phyloP scores from a whole-genome alignment of 2,113 vertebrate species.

The Oncorhynchus tshawytscha region DNA sequence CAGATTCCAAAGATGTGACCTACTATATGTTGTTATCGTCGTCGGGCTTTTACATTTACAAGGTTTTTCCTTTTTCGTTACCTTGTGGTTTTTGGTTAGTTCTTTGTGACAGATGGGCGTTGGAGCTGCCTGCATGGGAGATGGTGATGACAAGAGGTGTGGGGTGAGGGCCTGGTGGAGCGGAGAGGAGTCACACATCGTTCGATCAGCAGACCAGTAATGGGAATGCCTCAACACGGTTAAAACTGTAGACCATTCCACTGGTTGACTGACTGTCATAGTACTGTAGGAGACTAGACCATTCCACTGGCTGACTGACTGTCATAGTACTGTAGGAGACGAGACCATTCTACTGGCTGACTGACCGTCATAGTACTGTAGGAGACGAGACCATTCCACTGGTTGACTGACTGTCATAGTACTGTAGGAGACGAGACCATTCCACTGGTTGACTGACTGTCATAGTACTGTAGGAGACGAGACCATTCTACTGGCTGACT shows the following conservation, averaged over 20 bases:
- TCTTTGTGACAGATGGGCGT: slow-evolving; percentile 57
- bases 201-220: slow-evolving; percentile 70
- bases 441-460: slow-evolving; percentile 36
- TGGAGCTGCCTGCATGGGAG: slow-evolving; percentile 33
- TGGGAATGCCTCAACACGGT: slow-evolving; percentile 57
- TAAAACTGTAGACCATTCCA: slow-evolving; percentile 33
- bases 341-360: no score
- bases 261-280: slow-evolving; percentile 69
- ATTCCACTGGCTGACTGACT: no score
- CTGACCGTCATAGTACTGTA: no score
- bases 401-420: slow-evolving; percentile 10
- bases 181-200: slow-evolving; percentile 58
- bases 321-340: no score
- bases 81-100: slow-evolving; percentile 61
- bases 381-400: slow-evolving; percentile 28
- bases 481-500: slow-evolving; percentile 53
- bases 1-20: slow-evolving; percentile 81
- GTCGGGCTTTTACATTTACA: slow-evolving; percentile 71
- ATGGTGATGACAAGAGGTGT: slow-evolving; percentile 27
- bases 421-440: no score
- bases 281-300: neutral
- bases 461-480: slow-evolving; percentile 50
- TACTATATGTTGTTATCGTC: slow-evolving; percentile 68
- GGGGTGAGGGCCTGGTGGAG: slow-evolving; percentile 17
- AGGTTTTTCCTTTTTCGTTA: slow-evolving; percentile 57